Base-by-base conservation (phyloP, 1,140 invertebrate species). In the Geopemphigus sp. region DNA sequence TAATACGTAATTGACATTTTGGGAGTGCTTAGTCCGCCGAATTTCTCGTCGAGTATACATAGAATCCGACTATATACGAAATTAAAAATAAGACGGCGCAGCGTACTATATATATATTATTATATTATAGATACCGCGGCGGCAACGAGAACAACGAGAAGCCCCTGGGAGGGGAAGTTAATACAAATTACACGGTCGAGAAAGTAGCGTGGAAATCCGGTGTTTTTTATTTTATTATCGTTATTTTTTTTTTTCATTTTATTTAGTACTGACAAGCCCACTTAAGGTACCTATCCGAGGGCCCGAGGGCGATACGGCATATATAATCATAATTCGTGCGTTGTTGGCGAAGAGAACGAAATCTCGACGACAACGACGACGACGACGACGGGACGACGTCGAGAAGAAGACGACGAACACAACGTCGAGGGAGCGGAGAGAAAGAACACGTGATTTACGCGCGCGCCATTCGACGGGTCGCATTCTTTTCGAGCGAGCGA, bases 181-280 rank as follows among this genome's bases (percentile, higher is more conserved):
- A 78, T 78, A 78, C 61, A 78, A 78, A 78, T 78, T 78, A 78
- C 74, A 78, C 74, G 74, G 74, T 78, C 74, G 74, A 78, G 74
- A 61, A 78, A 61, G 74, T 78, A 78, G 54, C 74, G 74, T 78
- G 74, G 74, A 78, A 78, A 78, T 78, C 74, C 74, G 57, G 74
- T 78, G 74, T 78, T 39, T 29, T 76, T 76, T 56, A 47, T 70
- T 70, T 73, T 57, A 45, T 74, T 57, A 47, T 76, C 19, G 50
- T 57, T 56, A 54, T 74, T 63, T 32, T 32, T 63, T 56, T 56
- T 32, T 76, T 45, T 78, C 61, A 57, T 78, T 78, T 63, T 61
- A 61, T 63, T 63, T 47, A 50, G 22, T 78, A 78, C 74, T 78
- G 74, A 78, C 74, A 78, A 78, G 56, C 74, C 74, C 57, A 78